Evolutionary conservation across 1,140 invertebrate genomes (phyloP).

Genomic region (Popillia japonica): DNA sequence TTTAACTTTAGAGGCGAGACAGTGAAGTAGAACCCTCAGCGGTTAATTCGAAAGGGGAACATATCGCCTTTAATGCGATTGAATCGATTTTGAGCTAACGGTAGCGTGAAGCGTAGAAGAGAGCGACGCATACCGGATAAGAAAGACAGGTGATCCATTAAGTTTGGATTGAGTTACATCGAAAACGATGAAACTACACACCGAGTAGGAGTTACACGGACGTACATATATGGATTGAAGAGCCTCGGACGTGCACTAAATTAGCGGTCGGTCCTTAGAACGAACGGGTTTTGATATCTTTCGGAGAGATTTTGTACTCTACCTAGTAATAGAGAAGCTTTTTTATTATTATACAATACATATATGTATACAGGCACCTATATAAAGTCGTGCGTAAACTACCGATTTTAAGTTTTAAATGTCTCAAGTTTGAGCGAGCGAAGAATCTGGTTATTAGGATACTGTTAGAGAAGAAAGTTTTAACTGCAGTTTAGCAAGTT

Average conservation of each 20-base stretch:
- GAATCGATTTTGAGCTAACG: background rate
- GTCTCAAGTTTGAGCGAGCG: too few species aligned
- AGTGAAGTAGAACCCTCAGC: too few species aligned
- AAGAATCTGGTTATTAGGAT: too few species aligned
- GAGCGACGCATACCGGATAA: background rate
- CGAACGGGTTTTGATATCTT: background rate
- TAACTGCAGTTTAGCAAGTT: too few species aligned
- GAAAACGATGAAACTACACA: slow-evolving; percentile 21
- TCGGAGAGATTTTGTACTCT: background rate
- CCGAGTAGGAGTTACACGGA: background rate
- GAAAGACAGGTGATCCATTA: slow-evolving; percentile 28
- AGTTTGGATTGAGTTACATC: slow-evolving; percentile 24
- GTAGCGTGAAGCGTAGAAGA: background rate
- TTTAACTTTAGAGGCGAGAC: background rate
- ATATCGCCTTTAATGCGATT: slow-evolving; percentile 22
- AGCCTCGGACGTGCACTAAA: background rate
- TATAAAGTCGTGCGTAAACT: too few species aligned
- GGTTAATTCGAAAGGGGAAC: background rate
- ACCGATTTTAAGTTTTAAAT: too few species aligned
- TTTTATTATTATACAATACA: too few species aligned
- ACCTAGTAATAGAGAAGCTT: too few species aligned
- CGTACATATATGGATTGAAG: slow-evolving; percentile 21
- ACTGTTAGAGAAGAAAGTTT: too few species aligned
- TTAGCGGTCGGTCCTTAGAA: background rate
- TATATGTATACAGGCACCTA: too few species aligned